These are phyloP conservation scores for Furcula furcula DNA, from an alignment of 2,888 invertebrate species.

Conservation along the genomic window DNA sequence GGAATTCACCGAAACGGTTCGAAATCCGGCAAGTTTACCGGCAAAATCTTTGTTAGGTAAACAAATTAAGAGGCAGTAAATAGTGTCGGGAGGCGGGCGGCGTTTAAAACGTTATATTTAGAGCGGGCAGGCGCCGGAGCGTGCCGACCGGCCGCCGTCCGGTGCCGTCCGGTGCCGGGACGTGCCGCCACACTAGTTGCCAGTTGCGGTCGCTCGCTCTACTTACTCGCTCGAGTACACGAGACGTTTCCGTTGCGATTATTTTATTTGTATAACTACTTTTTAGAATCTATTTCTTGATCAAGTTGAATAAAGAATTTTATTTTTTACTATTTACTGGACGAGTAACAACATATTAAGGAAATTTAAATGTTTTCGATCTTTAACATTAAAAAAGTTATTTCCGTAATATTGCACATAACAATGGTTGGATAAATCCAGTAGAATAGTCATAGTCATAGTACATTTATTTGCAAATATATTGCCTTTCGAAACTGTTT, in stretches of 20 bases:
- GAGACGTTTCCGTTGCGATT: slow-evolving; percentile 5
- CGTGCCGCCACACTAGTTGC: slow-evolving; percentile 33
- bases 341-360: too few species aligned
- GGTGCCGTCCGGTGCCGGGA: slow-evolving; percentile 35
- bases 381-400: too few species aligned
- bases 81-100: background rate
- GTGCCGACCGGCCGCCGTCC: slow-evolving; percentile 36
- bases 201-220: slow-evolving; percentile 17
- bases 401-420: too few species aligned
- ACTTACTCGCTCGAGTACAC: slow-evolving; percentile 14
- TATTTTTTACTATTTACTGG: too few species aligned
- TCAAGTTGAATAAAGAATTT: too few species aligned
- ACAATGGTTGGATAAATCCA: too few species aligned
- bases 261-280: too few species aligned
- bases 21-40: background rate
- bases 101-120: slow-evolving; percentile 39
- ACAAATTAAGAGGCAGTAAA: slow-evolving; percentile 37
- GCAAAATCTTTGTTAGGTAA: slow-evolving; percentile 27
- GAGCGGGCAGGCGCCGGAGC: slow-evolving; percentile 25
- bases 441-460: too few species aligned
- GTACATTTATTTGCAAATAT: too few species aligned
- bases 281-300: too few species aligned
- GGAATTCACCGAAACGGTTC: background rate
- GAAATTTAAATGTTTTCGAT: too few species aligned
- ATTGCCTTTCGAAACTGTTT: too few species aligned